Percentiles rank a stretch among this genome's conserved stretches.
Evolutionary conservation across 2,888 invertebrate species (phyloP).

Genomic region (Drosophila glabriapex): DNA sequence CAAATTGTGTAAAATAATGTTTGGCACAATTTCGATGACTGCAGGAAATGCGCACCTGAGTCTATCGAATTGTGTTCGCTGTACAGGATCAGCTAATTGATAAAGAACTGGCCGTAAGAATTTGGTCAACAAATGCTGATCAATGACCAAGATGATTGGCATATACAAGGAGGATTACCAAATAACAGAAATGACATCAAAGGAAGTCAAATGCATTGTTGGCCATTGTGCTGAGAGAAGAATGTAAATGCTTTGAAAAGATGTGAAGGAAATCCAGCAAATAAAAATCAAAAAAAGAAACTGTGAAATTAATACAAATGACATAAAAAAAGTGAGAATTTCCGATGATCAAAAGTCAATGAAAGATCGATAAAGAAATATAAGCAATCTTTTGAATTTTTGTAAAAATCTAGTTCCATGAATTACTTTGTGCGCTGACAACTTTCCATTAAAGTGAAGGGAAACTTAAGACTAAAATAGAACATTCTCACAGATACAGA

Average conservation of each 20-base stretch:
- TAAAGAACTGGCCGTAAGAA: conserved; percentile 17
- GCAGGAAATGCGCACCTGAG: conserved; percentile 66
- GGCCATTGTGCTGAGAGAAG: not conserved
- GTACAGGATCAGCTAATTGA: conserved; percentile 44
- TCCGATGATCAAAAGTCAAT: not conserved
- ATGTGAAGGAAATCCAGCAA: conserved; percentile 6
- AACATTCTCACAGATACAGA: not conserved
- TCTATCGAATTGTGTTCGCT: conserved; percentile 33
- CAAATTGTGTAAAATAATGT: conserved; percentile 42
- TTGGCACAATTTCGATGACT: conserved; percentile 27
- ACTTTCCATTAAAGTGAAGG: conserved; percentile 10
- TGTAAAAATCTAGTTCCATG: conserved; percentile 3
- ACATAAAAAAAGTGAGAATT: not conserved
- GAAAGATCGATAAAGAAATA: not conserved
- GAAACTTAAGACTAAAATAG: not conserved
- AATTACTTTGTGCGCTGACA: not conserved
- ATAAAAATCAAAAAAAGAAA: not conserved
- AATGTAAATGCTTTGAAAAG: not conserved
- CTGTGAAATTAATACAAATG: not conserved
- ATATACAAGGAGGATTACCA: conserved; percentile 35
- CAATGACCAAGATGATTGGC: conserved; percentile 33
- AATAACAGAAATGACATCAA: conserved; percentile 8
- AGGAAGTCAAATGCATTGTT: not conserved
- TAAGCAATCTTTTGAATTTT: not conserved
- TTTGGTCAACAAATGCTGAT: not conserved